Base-by-base conservation (phyloP, 1,140 invertebrate genomes). In the Drosophila nigrodunni region DNA sequence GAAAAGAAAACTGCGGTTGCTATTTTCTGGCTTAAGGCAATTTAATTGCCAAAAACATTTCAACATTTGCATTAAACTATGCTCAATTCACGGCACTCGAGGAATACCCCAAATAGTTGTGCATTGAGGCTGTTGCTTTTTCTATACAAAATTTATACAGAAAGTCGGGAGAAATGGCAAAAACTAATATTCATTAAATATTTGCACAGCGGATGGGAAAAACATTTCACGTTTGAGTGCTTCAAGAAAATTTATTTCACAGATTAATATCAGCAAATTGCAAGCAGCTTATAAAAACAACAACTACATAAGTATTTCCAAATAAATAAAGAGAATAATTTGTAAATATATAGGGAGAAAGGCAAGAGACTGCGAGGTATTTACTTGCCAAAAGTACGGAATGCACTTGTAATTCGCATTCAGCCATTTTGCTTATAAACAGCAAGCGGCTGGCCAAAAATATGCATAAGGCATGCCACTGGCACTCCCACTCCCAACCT, bases 141-240 rank as follows among this genome's bases (percentile, higher is more conserved):
- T 35, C 15, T 65, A 34, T 41, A 30, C 54, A 54, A 39, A 37
- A 21, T 55, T 5, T 54, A 37, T 54, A 55, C 13, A 11, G 8
- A 50, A 18, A n/a, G 11, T 10, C n/a, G 47, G 35, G 35, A 15
- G 37, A 52, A 64, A 66, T 59, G 75, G 66, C 3, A 7, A 78
- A 76, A 87, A 88, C 76, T 79, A 87, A 88, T 89, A 89, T 80
- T 83, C 77, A 88, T 85, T 78, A 83, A 89, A 89, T 89, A 89
- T 83, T 88, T 88, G 74, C 57, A 59, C 37, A 78, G 55, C 64
- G 68, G 78, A 43, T 59, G 61, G 41, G 43, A 49, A 46, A 30
- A 69, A 77, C 67, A 80, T 88, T 88, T 83, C 25, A 83, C 80
- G 74, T 89, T 89, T 74, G 85, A 88, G 74, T 80, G 83, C 85